phyloP scores from a whole-genome alignment of 2,888 invertebrate species.

The Sesia bembeciformis region DNA sequence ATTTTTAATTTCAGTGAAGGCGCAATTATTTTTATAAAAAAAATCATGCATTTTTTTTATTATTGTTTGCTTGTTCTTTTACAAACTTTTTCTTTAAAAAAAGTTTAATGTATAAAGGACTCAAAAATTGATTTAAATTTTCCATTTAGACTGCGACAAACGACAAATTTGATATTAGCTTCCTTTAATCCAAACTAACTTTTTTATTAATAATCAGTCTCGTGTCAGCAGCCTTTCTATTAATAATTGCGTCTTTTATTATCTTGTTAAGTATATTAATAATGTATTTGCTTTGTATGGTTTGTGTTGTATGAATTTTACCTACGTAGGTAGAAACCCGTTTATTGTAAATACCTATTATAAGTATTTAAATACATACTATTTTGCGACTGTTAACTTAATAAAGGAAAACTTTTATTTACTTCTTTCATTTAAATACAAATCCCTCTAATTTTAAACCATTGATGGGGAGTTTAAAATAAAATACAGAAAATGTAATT shows the following conservation, averaged over 20 bases:
- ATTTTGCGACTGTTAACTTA: conserved; percentile 68
- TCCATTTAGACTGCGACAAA: background rate
- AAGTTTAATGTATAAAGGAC: conserved; percentile 8
- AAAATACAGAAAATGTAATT: conserved; percentile 45
- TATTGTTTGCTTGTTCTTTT: conserved; percentile 22
- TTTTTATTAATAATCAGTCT: background rate
- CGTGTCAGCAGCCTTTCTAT: background rate
- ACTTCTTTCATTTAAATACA: conserved; percentile 26
- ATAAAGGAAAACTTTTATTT: conserved; percentile 50
- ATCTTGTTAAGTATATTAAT: conserved; percentile 19
- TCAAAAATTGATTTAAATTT: no score
- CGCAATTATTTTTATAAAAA: conserved; percentile 19
- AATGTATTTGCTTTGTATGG: conserved; percentile 60
- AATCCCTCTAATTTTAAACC: background rate
- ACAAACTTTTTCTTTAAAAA: conserved; percentile 29
- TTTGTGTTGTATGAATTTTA: conserved; percentile 61
- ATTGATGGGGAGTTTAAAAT: conserved; percentile 9
- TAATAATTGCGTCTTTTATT: conserved; percentile 26
- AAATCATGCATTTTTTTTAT: conserved; percentile 20
- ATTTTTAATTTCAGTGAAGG: conserved; percentile 35
- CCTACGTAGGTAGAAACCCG: conserved; percentile 71
- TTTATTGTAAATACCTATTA: conserved; percentile 67
- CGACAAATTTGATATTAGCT: background rate
- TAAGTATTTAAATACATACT: conserved; percentile 62
- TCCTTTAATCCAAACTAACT: background rate